Percentiles rank a stretch among this genome's conserved stretches.
Evolutionary conservation across 2,113 vertebrate genomes (phyloP).

Genomic region (Cavia aperea): DNA sequence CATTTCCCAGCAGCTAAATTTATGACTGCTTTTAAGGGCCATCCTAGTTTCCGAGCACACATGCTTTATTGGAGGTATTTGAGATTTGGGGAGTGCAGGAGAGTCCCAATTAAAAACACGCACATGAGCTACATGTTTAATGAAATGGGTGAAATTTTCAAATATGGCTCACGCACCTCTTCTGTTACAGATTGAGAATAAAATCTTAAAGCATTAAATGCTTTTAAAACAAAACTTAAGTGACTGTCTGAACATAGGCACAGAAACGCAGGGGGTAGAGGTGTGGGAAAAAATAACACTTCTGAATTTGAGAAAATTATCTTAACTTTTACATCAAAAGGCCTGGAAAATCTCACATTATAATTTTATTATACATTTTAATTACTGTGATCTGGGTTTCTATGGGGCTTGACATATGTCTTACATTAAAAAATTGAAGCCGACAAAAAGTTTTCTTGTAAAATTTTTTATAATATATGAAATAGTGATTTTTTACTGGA

Average conservation of each 20-base stretch:
- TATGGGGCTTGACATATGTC: background rate
- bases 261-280: background rate
- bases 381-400: background rate
- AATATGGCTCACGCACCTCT: background rate
- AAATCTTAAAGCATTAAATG: background rate
- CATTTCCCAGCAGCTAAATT: conserved; percentile 68
- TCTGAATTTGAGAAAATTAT: background rate
- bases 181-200: background rate
- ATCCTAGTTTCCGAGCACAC: conserved; percentile 46
- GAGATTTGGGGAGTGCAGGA: background rate
- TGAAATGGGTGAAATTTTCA: background rate
- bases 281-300: background rate
- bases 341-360: background rate
- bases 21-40: conserved; percentile 56
- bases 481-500: background rate
- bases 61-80: conserved; percentile 8
- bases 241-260: background rate
- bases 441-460: background rate
- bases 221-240: background rate
- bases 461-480: background rate
- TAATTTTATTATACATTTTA: background rate
- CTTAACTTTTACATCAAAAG: conserved; percentile 3
- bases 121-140: background rate
- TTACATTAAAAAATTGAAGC: conserved; percentile 26
- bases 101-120: conserved; percentile 6